Base-by-base conservation (phyloP, 92 coral and sea anemone species). In the Zoanthus solanderi region DNA sequence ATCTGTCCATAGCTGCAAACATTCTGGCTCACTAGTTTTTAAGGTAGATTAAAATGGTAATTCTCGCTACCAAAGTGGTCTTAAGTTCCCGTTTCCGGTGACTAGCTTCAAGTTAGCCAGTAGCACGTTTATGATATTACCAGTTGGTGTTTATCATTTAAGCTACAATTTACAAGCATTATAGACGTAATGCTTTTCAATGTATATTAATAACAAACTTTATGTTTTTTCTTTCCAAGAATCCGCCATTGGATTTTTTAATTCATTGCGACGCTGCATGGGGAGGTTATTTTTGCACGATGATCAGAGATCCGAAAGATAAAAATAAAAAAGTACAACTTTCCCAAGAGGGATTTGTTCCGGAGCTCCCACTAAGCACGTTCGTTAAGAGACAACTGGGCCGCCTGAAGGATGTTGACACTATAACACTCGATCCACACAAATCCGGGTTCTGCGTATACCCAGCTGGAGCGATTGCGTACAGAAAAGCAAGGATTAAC, bases 391-490 rank as follows among this genome's bases (percentile, higher is more conserved):
- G 44, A 5, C 82, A 88, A 32, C 84, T 91, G 17, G 72, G 46
- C 32, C 80, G 75, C 30, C 5, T 91, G 79, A 67, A 74, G 37
- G 52, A 69, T 6, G 83, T 83, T 10, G 94, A 91, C 66, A 91
- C 94, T 15, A 87, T 91, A 9, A 91, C 94, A 4, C 90, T 89
- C 72, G 94, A 91, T 61, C 94, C 94, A 45, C 94, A 91, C 80
- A 91, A 91, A 65, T 87, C 94, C 15, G 94, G 94, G 18, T 91
- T 87, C 61, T 84, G 88, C 13, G 75, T 89, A 6, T 91, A 91
- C 48, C 94, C 94, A 18, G 94, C 94, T 10, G 94, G 94, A 0
- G 94, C 89, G 0, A 78, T 91, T 34, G 90, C 72, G 12, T 91
- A 91, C 87, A 60, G 94, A 23, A 91, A 83, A 63, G 84, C 91